A percentile compares a stretch with the other conserved stretches of the same genome.
Evolutionary conservation across 30 jellyfish, hydroid and myxozoan species (phyloP).

Genomic region (Phacellophora camtschatica): DNA sequence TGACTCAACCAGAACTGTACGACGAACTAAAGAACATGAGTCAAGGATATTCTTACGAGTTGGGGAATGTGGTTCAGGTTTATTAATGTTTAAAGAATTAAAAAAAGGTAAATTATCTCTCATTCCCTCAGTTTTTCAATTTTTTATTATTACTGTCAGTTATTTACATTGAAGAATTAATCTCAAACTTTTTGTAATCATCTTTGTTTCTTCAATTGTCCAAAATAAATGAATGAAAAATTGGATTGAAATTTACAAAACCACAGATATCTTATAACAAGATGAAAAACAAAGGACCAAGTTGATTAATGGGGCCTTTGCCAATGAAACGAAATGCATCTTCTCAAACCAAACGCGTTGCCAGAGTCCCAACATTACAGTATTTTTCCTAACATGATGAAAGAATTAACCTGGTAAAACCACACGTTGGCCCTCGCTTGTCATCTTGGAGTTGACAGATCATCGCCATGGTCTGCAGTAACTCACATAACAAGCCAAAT

Average conservation of each 20-base stretch:
- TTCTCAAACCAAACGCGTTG: too few species aligned
- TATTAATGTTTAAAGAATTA: neutral
- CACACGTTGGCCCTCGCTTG: constrained; percentile 53
- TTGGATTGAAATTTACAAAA: constrained; percentile 29
- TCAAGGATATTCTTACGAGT: too few species aligned
- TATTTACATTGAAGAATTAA: constrained; percentile 39
- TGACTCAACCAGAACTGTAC: too few species aligned
- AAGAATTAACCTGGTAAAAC: constrained; percentile 38
- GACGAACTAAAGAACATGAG: too few species aligned
- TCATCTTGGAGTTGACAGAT: constrained; percentile 42
- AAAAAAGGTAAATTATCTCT: neutral
- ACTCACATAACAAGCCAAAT: constrained; percentile 62
- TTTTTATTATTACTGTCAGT: neutral
- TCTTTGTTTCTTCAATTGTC: constrained; percentile 37
- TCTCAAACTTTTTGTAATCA: constrained; percentile 38
- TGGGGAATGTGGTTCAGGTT: too few species aligned
- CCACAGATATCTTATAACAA: constrained; percentile 44
- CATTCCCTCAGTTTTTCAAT: neutral
- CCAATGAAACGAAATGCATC: constrained; percentile 41
- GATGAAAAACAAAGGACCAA: constrained; percentile 9
- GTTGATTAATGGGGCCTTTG: constrained; percentile 41
- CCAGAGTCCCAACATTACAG: too few species aligned
- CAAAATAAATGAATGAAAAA: constrained; percentile 51
- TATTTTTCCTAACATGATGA: constrained; percentile 42
- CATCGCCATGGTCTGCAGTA: constrained; percentile 50